Percentiles rank a stretch among this genome's conserved stretches.
Conservation (phyloP, 2,888 invertebrate species). For the Sceliomorpha sp. region DNA sequence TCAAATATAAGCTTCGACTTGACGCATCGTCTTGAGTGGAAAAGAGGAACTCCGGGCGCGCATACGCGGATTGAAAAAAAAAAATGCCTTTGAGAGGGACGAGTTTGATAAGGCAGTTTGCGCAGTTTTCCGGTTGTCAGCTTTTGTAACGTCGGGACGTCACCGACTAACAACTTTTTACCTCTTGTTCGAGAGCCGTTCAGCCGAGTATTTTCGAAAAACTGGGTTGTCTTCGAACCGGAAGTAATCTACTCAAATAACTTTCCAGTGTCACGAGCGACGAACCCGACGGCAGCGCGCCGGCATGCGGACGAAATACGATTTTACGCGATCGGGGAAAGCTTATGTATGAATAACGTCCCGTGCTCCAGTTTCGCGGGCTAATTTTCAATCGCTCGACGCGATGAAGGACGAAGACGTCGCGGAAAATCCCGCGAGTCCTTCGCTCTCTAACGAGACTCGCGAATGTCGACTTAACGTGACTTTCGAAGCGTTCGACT, state of each 20-base stretch:
- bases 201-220: conserved; percentile 50
- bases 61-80: conserved; percentile 9
- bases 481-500: background rate
- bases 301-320: conserved; percentile 34
- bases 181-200: conserved; percentile 18
- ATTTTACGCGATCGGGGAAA: conserved; percentile 30
- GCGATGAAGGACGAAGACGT: conserved; percentile 1
- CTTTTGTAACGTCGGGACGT: conserved; percentile 29
- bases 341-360: conserved; percentile 41
- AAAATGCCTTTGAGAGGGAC: conserved; percentile 10
- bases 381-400: conserved; percentile 14
- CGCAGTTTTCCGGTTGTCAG: conserved; percentile 21
- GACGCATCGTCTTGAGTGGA: no score
- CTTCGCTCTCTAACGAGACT: conserved; percentile 28
- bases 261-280: conserved; percentile 42
- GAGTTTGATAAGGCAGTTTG: conserved; percentile 19
- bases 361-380: conserved; percentile 22
- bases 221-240: conserved; percentile 56
- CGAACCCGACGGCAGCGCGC: conserved; percentile 9
- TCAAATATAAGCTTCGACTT: no score
- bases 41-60: conserved; percentile 1
- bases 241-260: conserved; percentile 60
- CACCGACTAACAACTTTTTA: conserved; percentile 43
- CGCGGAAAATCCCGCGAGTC: background rate
- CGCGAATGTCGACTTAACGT: conserved; percentile 29